Conservation (phyloP, 2,797 vertebrate species). For the Nannoperca obscura region DNA sequence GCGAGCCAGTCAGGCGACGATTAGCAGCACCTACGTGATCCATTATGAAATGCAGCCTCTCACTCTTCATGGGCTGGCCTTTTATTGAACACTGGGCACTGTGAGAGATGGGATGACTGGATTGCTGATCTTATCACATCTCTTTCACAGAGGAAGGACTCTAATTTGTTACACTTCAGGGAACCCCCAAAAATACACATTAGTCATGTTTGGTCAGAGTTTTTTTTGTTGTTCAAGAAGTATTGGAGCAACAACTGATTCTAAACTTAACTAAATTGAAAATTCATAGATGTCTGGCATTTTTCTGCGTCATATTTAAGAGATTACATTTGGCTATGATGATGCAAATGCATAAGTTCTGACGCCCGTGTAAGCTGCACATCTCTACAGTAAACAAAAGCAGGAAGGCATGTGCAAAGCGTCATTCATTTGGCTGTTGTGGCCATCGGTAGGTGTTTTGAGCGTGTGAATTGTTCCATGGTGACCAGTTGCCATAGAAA, state of each 20-base stretch:
- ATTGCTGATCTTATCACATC: conserved; percentile 28
- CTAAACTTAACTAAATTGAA: neutral
- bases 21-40: conserved; percentile 67
- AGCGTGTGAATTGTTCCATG: conserved; percentile 84
- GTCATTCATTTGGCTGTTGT: conserved; percentile 29
- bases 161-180: conserved; percentile 11
- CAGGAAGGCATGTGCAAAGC: neutral
- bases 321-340: neutral
- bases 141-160: conserved; percentile 26
- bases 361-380: neutral
- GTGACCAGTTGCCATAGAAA: conserved; percentile 95
- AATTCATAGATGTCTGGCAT: neutral
- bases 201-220: too few relatives aligned
- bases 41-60: conserved; percentile 56
- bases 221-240: too few relatives aligned
- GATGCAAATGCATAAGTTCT: neutral
- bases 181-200: neutral
- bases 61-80: conserved; percentile 17
- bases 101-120: conserved; percentile 25
- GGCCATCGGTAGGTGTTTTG: conserved; percentile 21
- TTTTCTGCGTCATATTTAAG: neutral
- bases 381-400: neutral
- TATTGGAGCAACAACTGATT: neutral
- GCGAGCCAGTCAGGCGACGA: conserved; percentile 56
- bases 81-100: conserved; percentile 40